Percentiles rank a stretch among this genome's conserved stretches.
phyloP scores from a whole-genome alignment of 2,888 invertebrate genomes.

The Drosophila peninsularis region DNA sequence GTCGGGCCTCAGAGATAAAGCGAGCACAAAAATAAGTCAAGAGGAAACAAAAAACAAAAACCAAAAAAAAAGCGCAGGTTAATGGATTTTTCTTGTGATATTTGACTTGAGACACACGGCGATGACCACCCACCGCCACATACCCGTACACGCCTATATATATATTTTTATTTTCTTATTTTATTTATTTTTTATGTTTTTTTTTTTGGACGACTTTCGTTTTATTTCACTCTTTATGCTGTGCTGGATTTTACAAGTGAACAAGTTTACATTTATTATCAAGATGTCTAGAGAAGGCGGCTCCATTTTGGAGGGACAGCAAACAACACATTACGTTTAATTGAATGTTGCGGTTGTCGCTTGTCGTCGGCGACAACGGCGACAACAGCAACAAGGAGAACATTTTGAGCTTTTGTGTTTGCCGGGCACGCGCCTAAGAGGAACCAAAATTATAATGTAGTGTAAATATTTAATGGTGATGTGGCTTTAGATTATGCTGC shows the following conservation, averaged over 20 bases:
- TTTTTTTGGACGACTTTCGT: conserved; percentile 31
- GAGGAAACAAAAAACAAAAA: conserved; percentile 35
- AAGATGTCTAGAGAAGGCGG: conserved; percentile 29
- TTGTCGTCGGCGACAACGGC: conserved; percentile 37
- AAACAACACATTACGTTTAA: conserved; percentile 78
- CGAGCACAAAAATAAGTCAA: conserved; percentile 43
- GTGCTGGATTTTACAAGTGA: conserved; percentile 60
- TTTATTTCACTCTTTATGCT: conserved; percentile 67
- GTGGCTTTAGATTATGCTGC: conserved; percentile 69
- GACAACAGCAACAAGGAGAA: conserved; percentile 12
- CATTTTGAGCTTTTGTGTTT: conserved; percentile 32
- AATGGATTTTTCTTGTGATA: conserved; percentile 81
- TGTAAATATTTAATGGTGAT: conserved; percentile 79
- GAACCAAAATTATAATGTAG: conserved; percentile 75
- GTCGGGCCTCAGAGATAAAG: conserved; percentile 36
- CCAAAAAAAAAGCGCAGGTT: conserved; percentile 55
- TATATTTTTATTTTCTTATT: conserved; percentile 5
- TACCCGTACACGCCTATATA: neutral
- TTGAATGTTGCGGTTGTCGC: conserved; percentile 76
- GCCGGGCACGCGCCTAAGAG: conserved; percentile 56
- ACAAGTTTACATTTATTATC: conserved; percentile 76
- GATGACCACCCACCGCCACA: conserved; percentile 49
- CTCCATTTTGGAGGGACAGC: conserved; percentile 64
- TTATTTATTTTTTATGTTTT: conserved; percentile 22
- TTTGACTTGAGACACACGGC: conserved; percentile 58